Evolutionary conservation across 2,113 vertebrate genomes (phyloP), one percentile per base, ranked within the genome.

Genomic region (Canis aureus): DNA sequence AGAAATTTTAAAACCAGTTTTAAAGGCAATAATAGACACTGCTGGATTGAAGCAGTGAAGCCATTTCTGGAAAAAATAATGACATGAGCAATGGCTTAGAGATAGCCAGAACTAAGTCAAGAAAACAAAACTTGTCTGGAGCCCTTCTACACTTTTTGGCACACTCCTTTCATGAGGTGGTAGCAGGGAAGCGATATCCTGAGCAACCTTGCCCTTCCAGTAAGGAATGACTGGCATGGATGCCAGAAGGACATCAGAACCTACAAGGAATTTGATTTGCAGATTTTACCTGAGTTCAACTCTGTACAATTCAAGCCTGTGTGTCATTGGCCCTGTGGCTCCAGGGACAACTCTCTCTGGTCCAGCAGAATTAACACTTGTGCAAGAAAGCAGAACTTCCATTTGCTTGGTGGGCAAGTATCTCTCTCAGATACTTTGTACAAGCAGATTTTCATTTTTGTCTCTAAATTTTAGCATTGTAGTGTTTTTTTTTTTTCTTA

Each of bases 401-500:
- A 67, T 96, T 97, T 97, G 86, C 91, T 97, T 82, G 83, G 94
- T 3, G 53, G 1, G 35, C 83, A 73, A 90, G 86, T 73, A 38
- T 43, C 17, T 94, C 84, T 95, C 92, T 97, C 87, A 74, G 93
- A 83, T 97, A 83, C 87, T 94, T 95, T 95, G 62, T 49, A 71
- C 94, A 97, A 97, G 92, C 79, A 94, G 94, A 97, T 97, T 97
- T 98, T 74, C 43, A 69, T 80, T 89, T 94, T 97, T 96, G 62
- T 91, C 90, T 90, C 78, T 98, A 96, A 96, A 97, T 96, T 94
- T 96, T 32, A 23, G n/a, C 80, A 88, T 27, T 81, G 27, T 2
- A 0, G 91, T 78, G 97, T 60, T 19, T 64, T 60, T 53, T 89
- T 43, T 9, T 91, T 55, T 55, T 69, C 67, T 69, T 69, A 69